Conservation (phyloP, 1,140 invertebrate species). For the Habropoda laboriosa region DNA sequence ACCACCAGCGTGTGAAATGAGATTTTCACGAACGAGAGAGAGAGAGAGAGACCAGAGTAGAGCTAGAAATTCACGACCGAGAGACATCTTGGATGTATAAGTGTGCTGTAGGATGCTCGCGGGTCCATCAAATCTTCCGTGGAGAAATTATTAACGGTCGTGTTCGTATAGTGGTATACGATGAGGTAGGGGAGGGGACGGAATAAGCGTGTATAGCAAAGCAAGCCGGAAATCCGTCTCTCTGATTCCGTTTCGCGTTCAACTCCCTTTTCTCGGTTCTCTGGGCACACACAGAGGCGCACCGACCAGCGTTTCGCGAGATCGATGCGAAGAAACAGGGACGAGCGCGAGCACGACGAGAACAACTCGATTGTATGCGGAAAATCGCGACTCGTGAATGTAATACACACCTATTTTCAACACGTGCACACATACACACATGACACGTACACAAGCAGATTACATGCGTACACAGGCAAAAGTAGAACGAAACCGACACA, state of each 20-base stretch:
- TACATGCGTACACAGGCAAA: conserved; percentile 29
- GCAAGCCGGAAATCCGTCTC: conserved; percentile 12
- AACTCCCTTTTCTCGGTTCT: background rate
- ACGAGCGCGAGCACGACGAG: background rate
- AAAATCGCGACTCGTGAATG: background rate
- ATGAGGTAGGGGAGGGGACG: background rate
- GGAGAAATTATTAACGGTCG: background rate
- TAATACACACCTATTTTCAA: background rate
- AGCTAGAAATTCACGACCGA: too few species aligned
- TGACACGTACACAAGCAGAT: conserved; percentile 7
- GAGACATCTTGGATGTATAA: background rate
- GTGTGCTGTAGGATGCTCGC: background rate
- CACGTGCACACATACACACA: conserved; percentile 27
- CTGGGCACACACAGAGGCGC: conserved; percentile 5
- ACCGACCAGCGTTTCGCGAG: conserved; percentile 16
- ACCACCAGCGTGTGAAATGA: background rate
- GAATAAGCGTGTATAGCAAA: conserved; percentile 18
- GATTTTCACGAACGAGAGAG: too few species aligned
- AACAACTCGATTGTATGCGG: background rate
- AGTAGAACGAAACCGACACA: background rate
- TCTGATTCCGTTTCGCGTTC: conserved; percentile 33
- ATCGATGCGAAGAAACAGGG: conserved; percentile 38
- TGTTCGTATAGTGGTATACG: too few species aligned
- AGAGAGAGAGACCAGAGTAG: too few species aligned
- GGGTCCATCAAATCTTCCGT: background rate